Conservation (phyloP, 1,140 invertebrate species). For the Tetraneura akinire region DNA sequence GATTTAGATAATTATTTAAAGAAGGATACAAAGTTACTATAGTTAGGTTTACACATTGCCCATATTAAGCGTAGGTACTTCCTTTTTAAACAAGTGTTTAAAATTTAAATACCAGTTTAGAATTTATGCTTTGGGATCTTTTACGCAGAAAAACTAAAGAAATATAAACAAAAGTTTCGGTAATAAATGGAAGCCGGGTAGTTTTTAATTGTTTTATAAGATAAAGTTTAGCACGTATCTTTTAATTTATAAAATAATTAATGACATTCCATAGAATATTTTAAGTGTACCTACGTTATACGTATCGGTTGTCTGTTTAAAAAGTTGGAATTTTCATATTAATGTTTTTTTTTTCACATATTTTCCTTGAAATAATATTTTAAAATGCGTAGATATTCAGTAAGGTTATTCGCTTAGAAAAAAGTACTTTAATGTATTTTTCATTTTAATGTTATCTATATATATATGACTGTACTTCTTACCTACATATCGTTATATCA, state of each 20-base stretch:
- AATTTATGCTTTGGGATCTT: constrained; percentile 42
- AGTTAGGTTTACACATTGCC: no score
- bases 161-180: constrained; percentile 41
- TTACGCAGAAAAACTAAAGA: constrained; percentile 27
- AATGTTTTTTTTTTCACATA: no score
- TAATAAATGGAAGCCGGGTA: constrained; percentile 17
- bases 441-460: no score
- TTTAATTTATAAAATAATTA: constrained; percentile 46
- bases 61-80: no score
- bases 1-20: no score
- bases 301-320: not conserved
- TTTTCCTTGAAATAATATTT: no score
- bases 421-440: no score
- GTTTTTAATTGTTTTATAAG: constrained; percentile 45
- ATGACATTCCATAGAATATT: constrained; percentile 19
- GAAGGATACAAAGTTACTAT: no score
- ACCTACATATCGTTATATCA: no score
- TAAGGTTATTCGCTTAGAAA: no score
- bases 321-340: not conserved
- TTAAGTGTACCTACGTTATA: not conserved
- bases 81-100: not conserved
- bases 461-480: no score
- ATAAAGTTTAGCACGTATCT: constrained; percentile 47
- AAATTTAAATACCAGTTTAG: constrained; percentile 45
- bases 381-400: no score